Evolutionary conservation across 2,797 vertebrate genomes (phyloP).

Genomic region (Prionace glauca): DNA sequence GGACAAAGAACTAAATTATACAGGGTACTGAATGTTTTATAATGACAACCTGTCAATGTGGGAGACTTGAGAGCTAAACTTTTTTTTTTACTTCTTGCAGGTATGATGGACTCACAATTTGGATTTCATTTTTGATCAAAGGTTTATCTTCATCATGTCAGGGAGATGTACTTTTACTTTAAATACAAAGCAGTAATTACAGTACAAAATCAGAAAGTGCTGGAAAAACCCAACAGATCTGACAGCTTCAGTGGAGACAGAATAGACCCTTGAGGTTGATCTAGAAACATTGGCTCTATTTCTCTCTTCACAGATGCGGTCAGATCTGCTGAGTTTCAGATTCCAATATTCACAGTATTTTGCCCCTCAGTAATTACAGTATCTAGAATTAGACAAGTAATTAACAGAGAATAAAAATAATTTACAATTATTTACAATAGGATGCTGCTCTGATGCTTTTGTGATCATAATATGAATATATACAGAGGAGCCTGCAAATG

Average conservation of each 20-base stretch:
- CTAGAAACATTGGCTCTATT: too few species aligned
- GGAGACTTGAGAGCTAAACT: background rate
- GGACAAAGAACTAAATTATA: slow-evolving; percentile 35
- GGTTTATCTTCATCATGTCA: background rate
- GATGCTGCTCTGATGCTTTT: background rate
- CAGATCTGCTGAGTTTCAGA: too few species aligned
- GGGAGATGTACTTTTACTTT: background rate
- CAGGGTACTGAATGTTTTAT: background rate
- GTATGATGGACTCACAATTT: background rate
- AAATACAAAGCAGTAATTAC: background rate
- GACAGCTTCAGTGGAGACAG: too few species aligned
- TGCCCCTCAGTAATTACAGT: background rate
- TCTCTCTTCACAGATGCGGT: too few species aligned
- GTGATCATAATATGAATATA: background rate
- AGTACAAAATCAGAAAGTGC: too few species aligned
- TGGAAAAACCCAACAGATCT: too few species aligned
- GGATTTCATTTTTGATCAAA: background rate
- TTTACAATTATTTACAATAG: background rate
- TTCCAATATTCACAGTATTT: too few species aligned
- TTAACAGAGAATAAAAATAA: background rate
- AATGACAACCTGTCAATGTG: background rate
- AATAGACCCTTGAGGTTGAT: too few species aligned
- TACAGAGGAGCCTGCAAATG: too few species aligned
- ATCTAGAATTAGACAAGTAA: background rate
- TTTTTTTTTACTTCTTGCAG: background rate